Base-by-base conservation (phyloP, 2,113 vertebrate species). In the Phaethon lepturus region DNA sequence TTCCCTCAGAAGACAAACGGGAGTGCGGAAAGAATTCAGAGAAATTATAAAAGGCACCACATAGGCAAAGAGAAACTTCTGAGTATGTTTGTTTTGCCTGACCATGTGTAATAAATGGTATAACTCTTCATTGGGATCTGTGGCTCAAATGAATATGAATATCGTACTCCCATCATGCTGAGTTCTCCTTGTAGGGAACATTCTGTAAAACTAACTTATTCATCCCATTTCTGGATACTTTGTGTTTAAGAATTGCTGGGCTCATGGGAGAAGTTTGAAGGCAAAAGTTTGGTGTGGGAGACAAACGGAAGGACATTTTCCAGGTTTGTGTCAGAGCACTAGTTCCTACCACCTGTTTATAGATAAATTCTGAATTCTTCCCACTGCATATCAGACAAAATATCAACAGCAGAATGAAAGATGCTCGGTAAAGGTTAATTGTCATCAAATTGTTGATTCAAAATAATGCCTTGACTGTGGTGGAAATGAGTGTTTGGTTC, bases 241-340 rank as follows among this genome's bases (percentile, higher is more conserved):
- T 74, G 68, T 16, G 14, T 60, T 60, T 77, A 81, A 60, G 64
- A 90, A 49, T 60, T 58, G 25, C 42, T 71, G 55, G 52, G 20
- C 69, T 93, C 5, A 11, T 29, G 2, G 19, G 38, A 63, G 40
- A 72, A 69, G 74, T 28, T 24, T 3, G 1, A 78, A 82, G 31
- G 28, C 31, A n/a, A 18, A 38, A 45, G 8, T 38, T 88, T 5
- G 4, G 2, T 35, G 4, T 10, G 7, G 20, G 12, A 69, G 20
- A 35, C 25, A 38, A 42, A 23, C 13, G 3, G 35, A 62, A 86
- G 45, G 31, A 22, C 0, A 0, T 11, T 35, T 55, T 49, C 60
- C 50, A 33, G 5, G 38, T 78, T 78, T 59, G 15, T 80, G 12
- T 40, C 47, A 62, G 85, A 94, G 10, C n/a, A 4, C 24, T 63